Evolutionary conservation across 2,888 invertebrate genomes (phyloP), one percentile per base, ranked within the genome.

Genomic region (Tenthredo notha): DNA sequence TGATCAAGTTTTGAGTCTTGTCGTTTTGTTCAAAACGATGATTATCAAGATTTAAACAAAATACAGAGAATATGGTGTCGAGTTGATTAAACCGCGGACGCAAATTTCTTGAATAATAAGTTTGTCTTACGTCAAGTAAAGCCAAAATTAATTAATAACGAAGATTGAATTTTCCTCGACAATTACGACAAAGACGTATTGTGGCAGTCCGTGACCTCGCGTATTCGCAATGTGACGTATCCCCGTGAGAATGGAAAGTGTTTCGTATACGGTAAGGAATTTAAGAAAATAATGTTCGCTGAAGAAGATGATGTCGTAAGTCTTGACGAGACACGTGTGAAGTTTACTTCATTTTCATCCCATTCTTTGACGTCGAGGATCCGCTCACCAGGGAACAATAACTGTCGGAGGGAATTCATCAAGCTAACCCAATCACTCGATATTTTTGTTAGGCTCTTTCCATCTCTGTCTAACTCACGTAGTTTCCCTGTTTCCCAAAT

Each of bases 371-470:
- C 80, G 80, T 61, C 40, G 33, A 37, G 29, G 37, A 61, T 80
- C 40, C 80, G 37, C 61, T 40, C 80, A 37, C 58, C 37, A 80
- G 80, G 80, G 80, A 80, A 80, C 80, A 80, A 80, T 80, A 80
- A 80, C 80, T 80, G 80, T 43, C 75, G 50, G 61, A 43, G 18
- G 40, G 18, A 84, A 84, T 84, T 84, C 78, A 84, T 84, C 33
- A 78, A 67, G 78, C 67, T 84, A 84, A 84, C 78, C 15, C 40
- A 84, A 78, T 84, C 78, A 78, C 65, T 61, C 80, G 80, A 80
- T 80, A 80, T 80, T 61, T 80, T 80, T 61, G 80, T 80, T 80
- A 12, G 80, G 21, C 37, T 61, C 40, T 58, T 61, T 50, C 33
- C 25, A 2, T 40, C 61, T 40, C 37, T 61, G 29, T 40, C 61